phyloP scores from a whole-genome alignment of 2,113 vertebrate genomes.

The Ptyas mucosa region DNA sequence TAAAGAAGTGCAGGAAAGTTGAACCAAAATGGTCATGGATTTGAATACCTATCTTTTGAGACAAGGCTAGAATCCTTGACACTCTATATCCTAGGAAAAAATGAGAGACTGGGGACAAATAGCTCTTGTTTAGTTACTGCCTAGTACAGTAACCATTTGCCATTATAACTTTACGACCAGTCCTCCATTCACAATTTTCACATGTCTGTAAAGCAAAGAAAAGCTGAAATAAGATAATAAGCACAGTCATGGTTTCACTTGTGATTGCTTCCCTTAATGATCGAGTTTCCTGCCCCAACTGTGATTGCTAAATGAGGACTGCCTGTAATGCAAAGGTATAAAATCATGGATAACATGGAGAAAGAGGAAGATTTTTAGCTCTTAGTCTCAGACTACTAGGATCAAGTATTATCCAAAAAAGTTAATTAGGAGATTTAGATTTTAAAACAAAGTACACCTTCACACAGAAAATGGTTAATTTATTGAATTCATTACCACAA shows the following conservation, averaged over 20 bases:
- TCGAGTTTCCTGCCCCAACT: not conserved
- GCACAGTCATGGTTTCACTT: not conserved
- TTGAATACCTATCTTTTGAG: not conserved
- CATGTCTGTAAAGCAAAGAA: not conserved
- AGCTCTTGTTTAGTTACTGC: not conserved
- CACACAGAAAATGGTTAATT: not conserved
- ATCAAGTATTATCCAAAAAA: not conserved
- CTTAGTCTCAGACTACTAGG: not conserved
- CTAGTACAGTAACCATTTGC: not conserved
- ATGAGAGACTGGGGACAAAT: not conserved
- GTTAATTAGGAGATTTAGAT: not conserved
- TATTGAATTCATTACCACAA: not conserved
- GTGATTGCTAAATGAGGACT: not conserved
- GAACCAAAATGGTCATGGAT: not conserved
- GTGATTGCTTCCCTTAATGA: not conserved
- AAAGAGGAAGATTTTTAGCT: not conserved
- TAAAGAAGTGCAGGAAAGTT: not conserved
- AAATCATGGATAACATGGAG: not conserved
- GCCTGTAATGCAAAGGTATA: not conserved
- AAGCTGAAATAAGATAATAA: not conserved
- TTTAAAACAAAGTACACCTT: not conserved
- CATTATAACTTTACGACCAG: not conserved
- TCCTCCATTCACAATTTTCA: not conserved
- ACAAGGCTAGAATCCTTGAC: not conserved
- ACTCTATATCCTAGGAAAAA: not conserved